Percentiles rank a stretch among this genome's conserved stretches.
Conservation (phyloP, 2,888 invertebrate species). For the Eristalis arbustorum region DNA sequence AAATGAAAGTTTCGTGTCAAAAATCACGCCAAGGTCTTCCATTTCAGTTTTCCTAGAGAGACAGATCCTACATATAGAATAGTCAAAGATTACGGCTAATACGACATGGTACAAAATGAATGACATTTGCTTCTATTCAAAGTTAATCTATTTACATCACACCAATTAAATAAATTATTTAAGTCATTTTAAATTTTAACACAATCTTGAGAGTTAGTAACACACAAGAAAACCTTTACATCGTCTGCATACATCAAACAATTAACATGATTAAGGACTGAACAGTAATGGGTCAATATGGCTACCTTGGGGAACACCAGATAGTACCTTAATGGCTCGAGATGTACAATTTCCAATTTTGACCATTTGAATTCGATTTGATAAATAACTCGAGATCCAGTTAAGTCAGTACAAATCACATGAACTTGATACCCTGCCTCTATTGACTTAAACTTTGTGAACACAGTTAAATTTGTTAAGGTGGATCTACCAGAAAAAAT, state of each 20-base stretch:
- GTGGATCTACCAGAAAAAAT: not conserved
- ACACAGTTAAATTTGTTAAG: not conserved
- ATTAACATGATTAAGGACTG: not conserved
- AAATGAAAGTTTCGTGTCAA: too few relatives aligned
- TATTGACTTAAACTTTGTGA: not conserved
- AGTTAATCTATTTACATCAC: too few relatives aligned
- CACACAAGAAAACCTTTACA: constrained; percentile 2
- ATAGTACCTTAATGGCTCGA: too few relatives aligned
- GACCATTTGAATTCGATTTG: not conserved
- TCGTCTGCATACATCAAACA: constrained; percentile 19
- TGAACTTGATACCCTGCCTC: not conserved
- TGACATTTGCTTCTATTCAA: too few relatives aligned
- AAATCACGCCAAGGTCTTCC: too few relatives aligned
- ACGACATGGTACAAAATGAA: too few relatives aligned
- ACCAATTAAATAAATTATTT: not conserved
- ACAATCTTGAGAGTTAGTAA: constrained; percentile 8
- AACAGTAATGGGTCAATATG: too few relatives aligned
- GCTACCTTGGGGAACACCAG: too few relatives aligned
- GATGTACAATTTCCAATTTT: too few relatives aligned
- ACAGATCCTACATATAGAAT: too few relatives aligned
- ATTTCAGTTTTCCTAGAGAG: too few relatives aligned
- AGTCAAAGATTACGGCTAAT: too few relatives aligned
- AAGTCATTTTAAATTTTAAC: constrained; percentile 18
- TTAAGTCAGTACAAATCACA: not conserved
- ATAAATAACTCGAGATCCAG: not conserved